A percentile compares a stretch with the other conserved stretches of the same genome.
phyloP scores from a whole-genome alignment of 1,140 invertebrate species.

The Zaprionus tsacasi region DNA sequence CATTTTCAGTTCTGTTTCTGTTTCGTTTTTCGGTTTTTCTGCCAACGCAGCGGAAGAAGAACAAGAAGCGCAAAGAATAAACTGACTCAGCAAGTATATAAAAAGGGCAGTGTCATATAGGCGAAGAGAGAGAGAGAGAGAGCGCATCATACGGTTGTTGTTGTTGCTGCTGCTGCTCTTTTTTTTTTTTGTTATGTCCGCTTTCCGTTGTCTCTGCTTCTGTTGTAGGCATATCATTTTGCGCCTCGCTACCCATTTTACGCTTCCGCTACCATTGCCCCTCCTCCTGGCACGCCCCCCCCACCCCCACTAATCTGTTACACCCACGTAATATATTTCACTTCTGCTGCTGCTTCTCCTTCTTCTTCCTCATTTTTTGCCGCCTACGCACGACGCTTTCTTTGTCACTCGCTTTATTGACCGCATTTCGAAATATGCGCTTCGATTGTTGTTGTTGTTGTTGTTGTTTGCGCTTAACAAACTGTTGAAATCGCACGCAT shows the following conservation, averaged over 20 bases:
- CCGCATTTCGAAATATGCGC: conserved; percentile 52
- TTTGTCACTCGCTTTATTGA: conserved; percentile 53
- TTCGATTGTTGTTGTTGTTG: conserved; percentile 12
- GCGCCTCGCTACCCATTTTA: conserved; percentile 65
- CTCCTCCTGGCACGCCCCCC: background rate
- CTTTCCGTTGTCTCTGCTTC: conserved; percentile 16
- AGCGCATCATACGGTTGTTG: background rate
- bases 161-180: conserved; percentile 17
- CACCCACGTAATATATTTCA: conserved; percentile 3
- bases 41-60: conserved; percentile 52
- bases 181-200: conserved; percentile 32
- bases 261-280: conserved; percentile 54
- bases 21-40: conserved; percentile 32
- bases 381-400: conserved; percentile 47
- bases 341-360: conserved; percentile 8
- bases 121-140: conserved; percentile 10
- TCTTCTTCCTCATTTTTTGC: background rate
- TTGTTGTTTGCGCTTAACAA: background rate
- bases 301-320: background rate
- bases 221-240: conserved; percentile 63
- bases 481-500: conserved; percentile 29
- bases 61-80: conserved; percentile 27
- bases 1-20: conserved; percentile 15
- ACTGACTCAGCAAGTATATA: conserved; percentile 30
- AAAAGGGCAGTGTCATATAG: conserved; percentile 11